Percentiles rank a stretch among this genome's conserved stretches.
These are phyloP conservation scores for Eclectus roratus DNA, from an alignment of 2,113 vertebrate genomes.

Conservation along the genomic window DNA sequence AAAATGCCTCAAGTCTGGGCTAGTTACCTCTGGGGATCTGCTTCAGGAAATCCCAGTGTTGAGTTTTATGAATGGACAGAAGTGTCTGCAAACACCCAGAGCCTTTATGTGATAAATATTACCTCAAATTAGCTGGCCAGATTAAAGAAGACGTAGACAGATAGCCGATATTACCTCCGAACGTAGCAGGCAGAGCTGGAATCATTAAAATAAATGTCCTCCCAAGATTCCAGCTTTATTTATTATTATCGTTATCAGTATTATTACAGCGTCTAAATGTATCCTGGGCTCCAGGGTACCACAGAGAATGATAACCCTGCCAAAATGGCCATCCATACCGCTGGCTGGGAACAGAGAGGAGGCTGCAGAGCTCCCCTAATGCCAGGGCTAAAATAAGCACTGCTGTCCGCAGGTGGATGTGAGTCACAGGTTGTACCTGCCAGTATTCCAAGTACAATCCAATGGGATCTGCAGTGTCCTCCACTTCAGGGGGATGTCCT, in stretches of 20 bases:
- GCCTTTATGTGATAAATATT: conserved; percentile 52
- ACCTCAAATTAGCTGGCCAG: conserved; percentile 46
- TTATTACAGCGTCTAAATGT: conserved; percentile 46
- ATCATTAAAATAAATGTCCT: conserved; percentile 66
- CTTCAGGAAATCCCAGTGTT: not conserved
- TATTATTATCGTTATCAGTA: conserved; percentile 58
- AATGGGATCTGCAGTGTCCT: not conserved
- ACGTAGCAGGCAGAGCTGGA: conserved; percentile 13
- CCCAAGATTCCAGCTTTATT: conserved; percentile 55
- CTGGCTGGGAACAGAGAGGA: not conserved
- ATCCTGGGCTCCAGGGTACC: conserved; percentile 43
- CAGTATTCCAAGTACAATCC: not conserved
- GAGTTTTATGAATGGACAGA: not conserved
- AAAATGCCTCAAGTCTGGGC: not conserved
- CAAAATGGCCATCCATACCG: conserved; percentile 32
- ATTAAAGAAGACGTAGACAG: conserved; percentile 55
- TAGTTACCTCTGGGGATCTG: not conserved
- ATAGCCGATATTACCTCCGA: conserved; percentile 43
- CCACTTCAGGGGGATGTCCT: not conserved
- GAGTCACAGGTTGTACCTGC: not conserved
- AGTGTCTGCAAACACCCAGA: conserved; percentile 11
- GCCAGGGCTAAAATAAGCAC: not conserved
- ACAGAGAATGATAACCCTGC: conserved; percentile 38
- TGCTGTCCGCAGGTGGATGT: not conserved
- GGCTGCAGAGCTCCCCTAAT: not conserved